Base-by-base conservation (phyloP, 2,888 invertebrate genomes). In the Tryphoninae sp. region DNA sequence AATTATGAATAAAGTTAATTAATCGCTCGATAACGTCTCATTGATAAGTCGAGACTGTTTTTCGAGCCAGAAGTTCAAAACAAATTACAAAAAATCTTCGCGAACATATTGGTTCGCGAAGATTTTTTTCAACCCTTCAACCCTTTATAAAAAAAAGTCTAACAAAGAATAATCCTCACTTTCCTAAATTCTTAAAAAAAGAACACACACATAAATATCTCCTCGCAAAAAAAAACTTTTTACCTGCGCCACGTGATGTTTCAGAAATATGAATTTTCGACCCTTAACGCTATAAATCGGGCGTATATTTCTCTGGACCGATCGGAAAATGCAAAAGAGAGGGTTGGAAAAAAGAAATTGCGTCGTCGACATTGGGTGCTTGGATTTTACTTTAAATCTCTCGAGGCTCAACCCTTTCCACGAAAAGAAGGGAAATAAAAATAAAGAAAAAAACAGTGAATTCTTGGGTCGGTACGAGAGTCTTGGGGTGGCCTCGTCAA, bases 331-430 rank as follows among this genome's bases (percentile, higher is more conserved):
- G 45, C 13, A 6, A 33, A 33, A 4, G 6, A 33, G 33, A 33
- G 33, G 33, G 33, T 33, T 33, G 33, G 7, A 58, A 9, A 22
- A 9, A 22, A 26, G n/a, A n/a, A 65, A 58, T 45, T 13, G 65
- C 58, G 59, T 72, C 59, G 33, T 19, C 40, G 69, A 59, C 11
- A n/a, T 23, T 13, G 45, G 40, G 23, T 9, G 67, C 59, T 61
- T 51, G 42, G 45, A 72, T 73, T 78, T 72, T 55, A 51, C 51
- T 58, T 40, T 51, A 51, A 78, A 59, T 72, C 26, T 59, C 51
- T 51, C 26, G 45, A 45, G 40, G 26, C 51, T 61, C 23, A 67
- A 73, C 55, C 62, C 68, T 42, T 76, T 45, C 23, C 22, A 40
- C 26, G 42, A 53, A 53, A 75, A 23, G 58, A 40, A 16, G 40